These are phyloP conservation scores for Palloptera scutellata DNA, from an alignment of 2,888 invertebrate genomes.

Conservation along the genomic window DNA sequence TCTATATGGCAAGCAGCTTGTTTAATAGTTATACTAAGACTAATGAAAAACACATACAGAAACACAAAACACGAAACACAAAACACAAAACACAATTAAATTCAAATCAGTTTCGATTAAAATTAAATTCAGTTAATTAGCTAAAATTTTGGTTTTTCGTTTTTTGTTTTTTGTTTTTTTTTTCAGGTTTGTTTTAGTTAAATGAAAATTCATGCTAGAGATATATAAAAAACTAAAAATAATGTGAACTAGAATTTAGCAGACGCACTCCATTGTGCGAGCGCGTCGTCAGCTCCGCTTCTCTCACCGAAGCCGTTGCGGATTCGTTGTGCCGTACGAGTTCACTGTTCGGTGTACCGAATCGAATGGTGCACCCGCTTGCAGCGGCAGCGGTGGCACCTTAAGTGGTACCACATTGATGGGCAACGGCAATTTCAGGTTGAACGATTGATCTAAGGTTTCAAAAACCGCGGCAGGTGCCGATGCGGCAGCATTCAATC, in stretches of 20 bases:
- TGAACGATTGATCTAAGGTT: slow-evolving; percentile 42
- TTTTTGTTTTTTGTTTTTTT: no score
- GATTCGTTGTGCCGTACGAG: slow-evolving; percentile 55
- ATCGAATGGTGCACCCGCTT: slow-evolving; percentile 54
- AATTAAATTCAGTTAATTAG: neutral
- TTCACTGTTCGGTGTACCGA: slow-evolving; percentile 50
- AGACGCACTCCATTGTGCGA: slow-evolving; percentile 30
- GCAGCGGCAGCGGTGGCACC: slow-evolving; percentile 52
- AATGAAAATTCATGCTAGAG: slow-evolving; percentile 4
- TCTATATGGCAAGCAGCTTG: no score
- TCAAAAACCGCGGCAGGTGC: neutral
- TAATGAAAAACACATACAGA: no score
- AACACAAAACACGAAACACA: no score
- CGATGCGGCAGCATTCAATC: slow-evolving; percentile 34
- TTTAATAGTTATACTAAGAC: no score
- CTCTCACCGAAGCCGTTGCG: slow-evolving; percentile 47
- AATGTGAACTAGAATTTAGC: neutral
- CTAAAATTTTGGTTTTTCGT: slow-evolving; percentile 1
- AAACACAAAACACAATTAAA: no score
- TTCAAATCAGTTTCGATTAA: no score
- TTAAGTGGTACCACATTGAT: slow-evolving; percentile 53
- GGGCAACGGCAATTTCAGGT: slow-evolving; percentile 55
- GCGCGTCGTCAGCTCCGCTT: neutral
- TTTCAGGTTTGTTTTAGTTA: neutral
- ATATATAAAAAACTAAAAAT: neutral